Evolutionary conservation across 2,113 vertebrate species (phyloP), one percentile per base, ranked within the genome.

Genomic region (Melanocharis versteri): DNA sequence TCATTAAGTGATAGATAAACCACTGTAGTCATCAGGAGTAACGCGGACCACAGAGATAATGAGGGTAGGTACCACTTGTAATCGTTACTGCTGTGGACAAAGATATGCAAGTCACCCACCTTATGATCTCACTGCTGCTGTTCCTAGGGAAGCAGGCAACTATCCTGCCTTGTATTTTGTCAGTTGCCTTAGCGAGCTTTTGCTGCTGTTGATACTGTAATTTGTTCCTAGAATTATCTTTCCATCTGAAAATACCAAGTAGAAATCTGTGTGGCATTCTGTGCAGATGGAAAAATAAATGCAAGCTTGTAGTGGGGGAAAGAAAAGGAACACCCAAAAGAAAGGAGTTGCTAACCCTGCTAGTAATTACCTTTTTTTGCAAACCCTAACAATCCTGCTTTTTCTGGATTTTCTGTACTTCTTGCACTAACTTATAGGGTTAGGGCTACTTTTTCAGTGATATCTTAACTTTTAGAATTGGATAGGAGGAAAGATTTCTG

Each of bases 1-100:
- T 79, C 4, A 13, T 71, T 75, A 68, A 50, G 19, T 76, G 60
- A 28, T 30, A 81, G 31, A 35, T 44, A 76, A 86, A 73, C 10
- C 24, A 50, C 16, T 39, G 11, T 87, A 64, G 53, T 37, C 42
- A 24, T 62, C 24, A 56, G 45, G 39, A 89, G 69, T 84, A 62
- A 40, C 26, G 40, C 0, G 0, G 21, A 37, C 11, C 42, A 54
- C 56, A 61, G 30, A 58, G 33, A 22, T 45, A 15, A 30, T 35
- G 48, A 57, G 48, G 3, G 11, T 69, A 28, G 1, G 6, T 89
- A 69, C 31, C 53, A 12, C 7, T 62, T 60, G 19, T 33, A 7
- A n/a, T 62, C 61, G 42, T 44, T 56, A 23, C 27, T 5, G 1
- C 14, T 73, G 42, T 21, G 13, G 26, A 48, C 31, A 21, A 31